Conservation (phyloP, 2,113 vertebrate species). For the Rynchops niger region DNA sequence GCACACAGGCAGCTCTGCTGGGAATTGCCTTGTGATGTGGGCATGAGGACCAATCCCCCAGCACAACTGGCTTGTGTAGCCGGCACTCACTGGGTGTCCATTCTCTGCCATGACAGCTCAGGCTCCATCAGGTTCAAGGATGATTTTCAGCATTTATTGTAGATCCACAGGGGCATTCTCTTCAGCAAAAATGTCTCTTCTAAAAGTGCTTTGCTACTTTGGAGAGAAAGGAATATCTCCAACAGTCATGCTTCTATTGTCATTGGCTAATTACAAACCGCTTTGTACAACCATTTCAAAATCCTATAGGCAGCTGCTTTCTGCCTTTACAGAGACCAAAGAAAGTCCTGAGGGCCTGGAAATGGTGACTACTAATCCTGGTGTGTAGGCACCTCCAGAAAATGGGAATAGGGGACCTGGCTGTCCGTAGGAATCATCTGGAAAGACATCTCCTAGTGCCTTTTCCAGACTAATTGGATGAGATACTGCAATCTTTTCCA, state of each 20-base stretch:
- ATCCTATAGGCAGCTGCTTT: not conserved
- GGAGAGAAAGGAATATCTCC: not conserved
- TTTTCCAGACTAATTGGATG: conserved; percentile 3
- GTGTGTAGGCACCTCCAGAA: not conserved
- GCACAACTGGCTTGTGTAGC: not conserved
- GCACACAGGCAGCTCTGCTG: not conserved
- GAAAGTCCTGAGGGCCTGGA: not conserved
- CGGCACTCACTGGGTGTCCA: not conserved
- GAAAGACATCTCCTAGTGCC: not conserved
- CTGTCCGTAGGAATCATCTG: not conserved
- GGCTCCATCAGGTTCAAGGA: not conserved
- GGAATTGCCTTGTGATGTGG: not conserved
- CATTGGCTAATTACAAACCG: not conserved
- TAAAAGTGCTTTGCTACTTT: not conserved
- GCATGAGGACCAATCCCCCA: not conserved
- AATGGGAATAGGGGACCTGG: not conserved
- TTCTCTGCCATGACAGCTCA: not conserved
- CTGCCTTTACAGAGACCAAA: not conserved
- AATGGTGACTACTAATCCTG: not conserved
- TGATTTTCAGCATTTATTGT: not conserved
- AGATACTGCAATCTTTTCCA: not conserved
- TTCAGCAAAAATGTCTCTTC: not conserved
- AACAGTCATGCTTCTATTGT: not conserved
- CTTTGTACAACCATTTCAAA: not conserved
- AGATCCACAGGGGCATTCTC: not conserved